phyloP scores from a whole-genome alignment of 2,797 vertebrate species.

The Eleutherodactylus coqui region DNA sequence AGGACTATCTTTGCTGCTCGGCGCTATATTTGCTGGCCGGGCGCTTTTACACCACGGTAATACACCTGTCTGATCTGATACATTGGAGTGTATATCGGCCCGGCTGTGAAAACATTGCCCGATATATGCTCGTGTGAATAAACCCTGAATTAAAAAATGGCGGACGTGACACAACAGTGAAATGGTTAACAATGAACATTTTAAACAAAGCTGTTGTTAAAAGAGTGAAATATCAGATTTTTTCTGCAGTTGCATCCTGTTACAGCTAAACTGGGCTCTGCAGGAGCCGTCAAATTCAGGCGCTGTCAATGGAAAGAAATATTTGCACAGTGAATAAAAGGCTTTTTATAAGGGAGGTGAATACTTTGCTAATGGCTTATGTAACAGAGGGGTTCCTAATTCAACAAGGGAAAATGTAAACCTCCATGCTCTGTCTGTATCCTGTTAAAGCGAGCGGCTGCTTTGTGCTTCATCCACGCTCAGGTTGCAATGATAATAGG shows the following conservation, averaged over 20 bases:
- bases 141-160: neutral
- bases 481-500: conserved; percentile 58
- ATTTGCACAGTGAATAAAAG: conserved; percentile 63
- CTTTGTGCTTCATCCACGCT: conserved; percentile 60
- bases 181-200: conserved; percentile 42
- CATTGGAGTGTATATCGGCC: no score
- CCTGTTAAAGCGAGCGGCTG: conserved; percentile 54
- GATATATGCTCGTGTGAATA: no score
- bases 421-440: conserved; percentile 58
- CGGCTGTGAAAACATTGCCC: no score
- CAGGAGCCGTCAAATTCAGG: conserved; percentile 50
- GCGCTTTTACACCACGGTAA: no score
- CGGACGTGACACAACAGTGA: neutral
- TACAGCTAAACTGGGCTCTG: conserved; percentile 57
- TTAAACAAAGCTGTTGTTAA: conserved; percentile 46
- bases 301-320: conserved; percentile 61
- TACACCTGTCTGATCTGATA: no score
- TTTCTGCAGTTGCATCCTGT: conserved; percentile 58
- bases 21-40: no score
- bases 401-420: conserved; percentile 61
- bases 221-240: conserved; percentile 53
- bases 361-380: conserved; percentile 65
- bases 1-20: no score
- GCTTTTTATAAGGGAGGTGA: conserved; percentile 60
- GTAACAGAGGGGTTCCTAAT: conserved; percentile 64